Evolutionary conservation across 2,113 vertebrate species (phyloP), one percentile per base, ranked within the genome.

Genomic region (Centropristis striata): DNA sequence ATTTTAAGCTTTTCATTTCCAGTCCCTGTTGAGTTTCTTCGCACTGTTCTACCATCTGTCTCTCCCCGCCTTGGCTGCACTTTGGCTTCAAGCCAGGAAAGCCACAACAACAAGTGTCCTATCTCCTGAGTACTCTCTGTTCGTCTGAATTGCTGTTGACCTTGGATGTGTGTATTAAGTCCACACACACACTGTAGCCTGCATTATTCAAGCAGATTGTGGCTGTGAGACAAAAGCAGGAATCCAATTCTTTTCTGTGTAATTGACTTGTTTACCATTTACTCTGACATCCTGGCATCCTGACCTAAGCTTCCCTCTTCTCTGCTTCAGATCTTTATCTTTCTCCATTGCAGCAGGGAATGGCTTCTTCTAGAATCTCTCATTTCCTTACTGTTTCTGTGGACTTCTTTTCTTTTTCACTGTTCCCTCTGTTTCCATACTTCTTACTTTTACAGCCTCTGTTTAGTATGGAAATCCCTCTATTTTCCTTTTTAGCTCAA

Each of bases 71-170:
- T 28, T 27, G 27, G 42, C 49, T 76, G 57, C 41, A 64, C 39
- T 77, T 79, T 86, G 86, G 84, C 51, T 73, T 41, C 4, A 4
- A 15, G 68, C 71, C 71, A 81, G 15, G 6, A 46, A 74, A 69
- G 51, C 54, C 64, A 76, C 72, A 77, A 73, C 55, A 73, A 60
- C 71, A 83, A 51, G 39, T 67, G 75, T 69, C 73, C 32, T 50
- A 75, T 77, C 80, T 82, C 63, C 55, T 28, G 64, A 59, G 37
- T 65, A 32, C 57, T 70, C 55, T 63, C 42, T 53, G 23, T 71
- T 84, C 72, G 41, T 80, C 78, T 72, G 72, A 84, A 67, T 46
- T 58, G 46, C 63, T 61, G 50, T 87, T 74, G 85, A 79, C 67
- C 73, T 89, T 74, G 64, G 46, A 71, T 71, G 25, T 80, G 60